These are phyloP conservation scores for Drosophila sordidapex DNA, from an alignment of 2,888 invertebrate genomes.

Conservation along the genomic window DNA sequence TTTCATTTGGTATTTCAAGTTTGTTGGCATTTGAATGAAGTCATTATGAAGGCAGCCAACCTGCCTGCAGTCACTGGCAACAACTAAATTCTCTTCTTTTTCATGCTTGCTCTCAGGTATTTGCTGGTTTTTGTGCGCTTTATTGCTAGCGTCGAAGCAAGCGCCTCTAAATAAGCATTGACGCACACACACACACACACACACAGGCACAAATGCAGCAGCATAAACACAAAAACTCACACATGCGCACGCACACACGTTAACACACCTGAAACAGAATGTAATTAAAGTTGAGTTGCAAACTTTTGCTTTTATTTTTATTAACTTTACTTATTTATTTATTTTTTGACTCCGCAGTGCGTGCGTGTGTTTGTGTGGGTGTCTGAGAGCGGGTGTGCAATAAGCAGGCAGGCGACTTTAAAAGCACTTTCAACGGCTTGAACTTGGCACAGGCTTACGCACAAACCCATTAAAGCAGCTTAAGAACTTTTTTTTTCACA, in stretches of 20 bases:
- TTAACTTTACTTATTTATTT: constrained; percentile 76
- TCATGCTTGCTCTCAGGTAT: constrained; percentile 48
- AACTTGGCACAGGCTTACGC: constrained; percentile 76
- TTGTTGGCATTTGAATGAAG: constrained; percentile 81
- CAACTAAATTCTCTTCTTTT: constrained; percentile 73
- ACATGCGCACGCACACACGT: constrained; percentile 11
- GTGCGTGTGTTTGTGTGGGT: not conserved
- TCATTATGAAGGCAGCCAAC: constrained; percentile 74
- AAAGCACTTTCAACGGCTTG: constrained; percentile 81
- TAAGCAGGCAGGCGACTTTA: constrained; percentile 67
- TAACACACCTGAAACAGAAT: constrained; percentile 65
- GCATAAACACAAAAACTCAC: constrained; percentile 55
- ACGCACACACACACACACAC: constrained; percentile 20
- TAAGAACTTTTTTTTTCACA: constrained; percentile 68
- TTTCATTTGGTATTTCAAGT: constrained; percentile 82
- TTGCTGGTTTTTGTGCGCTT: constrained; percentile 62
- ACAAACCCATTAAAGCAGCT: constrained; percentile 79
- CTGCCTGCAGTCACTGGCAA: constrained; percentile 52
- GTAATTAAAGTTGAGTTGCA: constrained; percentile 79
- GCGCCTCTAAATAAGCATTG: constrained; percentile 77
- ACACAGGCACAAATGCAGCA: constrained; percentile 21
- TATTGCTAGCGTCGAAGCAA: constrained; percentile 68
- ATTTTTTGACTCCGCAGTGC: constrained; percentile 54
- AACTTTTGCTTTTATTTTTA: constrained; percentile 81
- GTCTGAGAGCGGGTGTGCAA: constrained; percentile 28